Conservation (phyloP, 2,888 invertebrate species). For the Biston stratarius region DNA sequence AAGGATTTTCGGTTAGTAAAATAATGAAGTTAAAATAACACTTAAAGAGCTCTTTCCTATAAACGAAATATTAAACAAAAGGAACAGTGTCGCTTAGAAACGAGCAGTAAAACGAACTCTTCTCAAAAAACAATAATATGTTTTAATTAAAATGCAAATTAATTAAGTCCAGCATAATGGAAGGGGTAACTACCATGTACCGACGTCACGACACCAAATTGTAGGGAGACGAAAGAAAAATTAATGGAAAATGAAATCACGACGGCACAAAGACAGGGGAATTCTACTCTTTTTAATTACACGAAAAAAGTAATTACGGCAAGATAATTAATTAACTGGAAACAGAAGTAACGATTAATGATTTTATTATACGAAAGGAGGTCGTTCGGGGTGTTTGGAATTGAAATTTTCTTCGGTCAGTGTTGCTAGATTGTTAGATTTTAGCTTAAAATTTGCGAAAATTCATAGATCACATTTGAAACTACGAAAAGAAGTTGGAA, state of each 20-base stretch:
- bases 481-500: background rate
- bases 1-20: background rate
- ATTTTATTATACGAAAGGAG: slow-evolving; percentile 86
- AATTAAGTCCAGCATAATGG: slow-evolving; percentile 83
- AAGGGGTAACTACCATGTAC: slow-evolving; percentile 84
- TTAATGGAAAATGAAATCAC: slow-evolving; percentile 86
- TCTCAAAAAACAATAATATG: slow-evolving; percentile 74
- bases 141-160: slow-evolving; percentile 85
- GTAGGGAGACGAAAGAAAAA: slow-evolving; percentile 88
- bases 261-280: slow-evolving; percentile 85
- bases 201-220: slow-evolving; percentile 82
- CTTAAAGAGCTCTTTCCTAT: slow-evolving; percentile 47
- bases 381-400: slow-evolving; percentile 74
- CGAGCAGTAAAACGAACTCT: slow-evolving; percentile 60
- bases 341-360: slow-evolving; percentile 87
- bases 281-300: slow-evolving; percentile 86
- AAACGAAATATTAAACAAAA: slow-evolving; percentile 54
- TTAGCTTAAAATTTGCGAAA: slow-evolving; percentile 9
- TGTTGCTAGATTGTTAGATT: slow-evolving; percentile 30
- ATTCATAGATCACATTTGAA: background rate
- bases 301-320: slow-evolving; percentile 86
- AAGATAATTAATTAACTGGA: slow-evolving; percentile 87
- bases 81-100: slow-evolving; percentile 53
- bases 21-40: slow-evolving; percentile 43
- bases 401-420: slow-evolving; percentile 71